Conservation (phyloP, 2,797 vertebrate genomes). For the Enteromius anoplus region DNA sequence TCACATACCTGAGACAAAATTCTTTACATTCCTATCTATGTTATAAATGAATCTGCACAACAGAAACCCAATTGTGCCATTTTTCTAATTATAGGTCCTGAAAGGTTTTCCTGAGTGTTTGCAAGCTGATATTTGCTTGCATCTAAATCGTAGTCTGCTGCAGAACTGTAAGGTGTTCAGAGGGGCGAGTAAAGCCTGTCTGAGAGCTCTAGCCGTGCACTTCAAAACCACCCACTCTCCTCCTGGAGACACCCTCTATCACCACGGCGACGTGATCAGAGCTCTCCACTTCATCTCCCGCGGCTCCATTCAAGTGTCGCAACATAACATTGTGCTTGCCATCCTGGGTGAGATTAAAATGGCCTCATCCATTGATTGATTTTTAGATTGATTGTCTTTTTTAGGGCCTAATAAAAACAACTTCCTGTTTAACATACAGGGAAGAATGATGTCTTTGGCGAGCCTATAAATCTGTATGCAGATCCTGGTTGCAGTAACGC, state of each 20-base stretch:
- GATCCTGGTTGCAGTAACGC: constrained; percentile 90
- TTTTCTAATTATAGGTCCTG: constrained; percentile 80
- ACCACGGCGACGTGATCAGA: constrained; percentile 90
- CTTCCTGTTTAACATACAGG: constrained; percentile 71
- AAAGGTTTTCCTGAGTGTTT: constrained; percentile 96
- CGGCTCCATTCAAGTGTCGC: constrained; percentile 91
- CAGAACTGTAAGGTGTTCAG: constrained; percentile 93
- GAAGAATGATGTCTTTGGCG: constrained; percentile 94
- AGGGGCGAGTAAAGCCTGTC: constrained; percentile 91
- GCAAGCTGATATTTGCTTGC: constrained; percentile 96
- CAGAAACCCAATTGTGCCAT: not conserved
- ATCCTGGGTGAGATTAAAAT: constrained; percentile 81
- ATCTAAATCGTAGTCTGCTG: constrained; percentile 91
- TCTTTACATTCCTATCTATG: not conserved
- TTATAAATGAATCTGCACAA: not conserved
- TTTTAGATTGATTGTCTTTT: not conserved
- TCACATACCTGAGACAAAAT: not conserved
- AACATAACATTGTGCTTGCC: constrained; percentile 88
- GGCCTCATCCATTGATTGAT: not conserved
- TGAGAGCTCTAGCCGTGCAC: constrained; percentile 87
- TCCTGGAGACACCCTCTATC: constrained; percentile 90
- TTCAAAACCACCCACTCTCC: constrained; percentile 93
- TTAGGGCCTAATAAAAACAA: not conserved
- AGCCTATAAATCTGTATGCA: constrained; percentile 86
- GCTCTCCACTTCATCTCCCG: constrained; percentile 94